Evolutionary conservation across 2,888 invertebrate genomes (phyloP), one percentile per base, ranked within the genome.

Genomic region (Polymixis flavicincta): DNA sequence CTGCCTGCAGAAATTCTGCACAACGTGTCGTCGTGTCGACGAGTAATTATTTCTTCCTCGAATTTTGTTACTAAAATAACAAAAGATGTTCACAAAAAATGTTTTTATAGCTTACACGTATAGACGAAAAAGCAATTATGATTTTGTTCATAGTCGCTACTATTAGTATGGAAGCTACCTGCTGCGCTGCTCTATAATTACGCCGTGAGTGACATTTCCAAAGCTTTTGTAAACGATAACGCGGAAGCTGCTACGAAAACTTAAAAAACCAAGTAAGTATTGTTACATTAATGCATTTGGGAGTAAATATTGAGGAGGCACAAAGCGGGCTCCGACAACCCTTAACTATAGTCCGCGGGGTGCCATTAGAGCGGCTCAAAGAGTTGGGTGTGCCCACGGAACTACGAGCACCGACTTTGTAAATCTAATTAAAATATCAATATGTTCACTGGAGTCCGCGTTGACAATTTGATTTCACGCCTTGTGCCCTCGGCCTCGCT

Each of bases 341-440:
- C 96, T 96, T 96, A 93, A 95, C 94, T 94, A 92, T 86, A 91
- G 94, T 92, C 96, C 95, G 88, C 96, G 93, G 96, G 96, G 96
- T 95, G 96, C 96, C 96, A 96, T 96, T 96, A 96, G 93, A 92
- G 89, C 92, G 91, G 92, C 92, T 94, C 95, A 96, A 96, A 96
- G 96, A 96, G 96, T 95, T 96, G 96, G 95, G 95, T 93, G 94
- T 89, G 93, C 94, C 93, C 92, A 88, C 91, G 89, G 90, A 92
- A 92, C 93, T 89, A 91, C 92, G 90, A 91, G 92, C 87, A 85
- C 84, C 93, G 93, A 95, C 95, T 95, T 96, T 95, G 96, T 95
- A 95, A 96, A 96, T 96, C 96, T 96, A 96, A 96, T 96, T 96
- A 96, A 96, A 96, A 96, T 96, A 96, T 96, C 96, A 96, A 96